Base-by-base conservation (phyloP, 2,797 vertebrate species). In the Melanotaenia pygmaea region DNA sequence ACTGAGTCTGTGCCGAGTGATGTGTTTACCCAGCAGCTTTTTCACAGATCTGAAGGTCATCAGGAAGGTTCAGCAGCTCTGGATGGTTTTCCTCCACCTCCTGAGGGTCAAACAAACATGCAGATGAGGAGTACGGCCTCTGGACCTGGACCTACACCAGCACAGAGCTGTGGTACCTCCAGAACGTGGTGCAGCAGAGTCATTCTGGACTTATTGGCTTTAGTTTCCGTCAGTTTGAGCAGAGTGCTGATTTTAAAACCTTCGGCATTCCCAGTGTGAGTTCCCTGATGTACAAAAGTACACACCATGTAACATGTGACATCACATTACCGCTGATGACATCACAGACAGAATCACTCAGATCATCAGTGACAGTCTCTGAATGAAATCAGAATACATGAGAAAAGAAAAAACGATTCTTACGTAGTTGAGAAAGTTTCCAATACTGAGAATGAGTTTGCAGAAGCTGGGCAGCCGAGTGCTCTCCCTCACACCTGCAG, bases 401-500 rank as follows among this genome's bases (percentile, higher is more conserved):
- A 37, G 35, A 37, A 37, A 26, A 50, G 7, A 8, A 28, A 26
- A 0, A 2, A 64, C 3, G 7, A 22, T 35, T 59, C 96, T 94
- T 90, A 97, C 96, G 0, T 97, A 96, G 88, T 97, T 97, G 50
- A 97, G 93, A 53, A 97, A 97, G 89, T 97, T 97, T 77, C 96
- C 96, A 13, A 97, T 95, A 72, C 94, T 94, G 73, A 97, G 93
- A 84, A 97, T 95, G 74, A 97, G 89, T 66, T 94, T 96, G 89
- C 96, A 97, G 86, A 97, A 97, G 43, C 93, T 2, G 0, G 95
- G 96, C 72, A 97, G 91, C 26, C 89, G 95, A 6, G 83, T 76
- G 80, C 95, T 96, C 65, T 73, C 82, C 72, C 93, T 91, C 70
- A 97, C 90, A 90, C 95, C 96, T 97, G 85, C 43, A 20, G 18